These are phyloP conservation scores for Falco berigora DNA, from an alignment of 2,797 vertebrate genomes.

Conservation along the genomic window DNA sequence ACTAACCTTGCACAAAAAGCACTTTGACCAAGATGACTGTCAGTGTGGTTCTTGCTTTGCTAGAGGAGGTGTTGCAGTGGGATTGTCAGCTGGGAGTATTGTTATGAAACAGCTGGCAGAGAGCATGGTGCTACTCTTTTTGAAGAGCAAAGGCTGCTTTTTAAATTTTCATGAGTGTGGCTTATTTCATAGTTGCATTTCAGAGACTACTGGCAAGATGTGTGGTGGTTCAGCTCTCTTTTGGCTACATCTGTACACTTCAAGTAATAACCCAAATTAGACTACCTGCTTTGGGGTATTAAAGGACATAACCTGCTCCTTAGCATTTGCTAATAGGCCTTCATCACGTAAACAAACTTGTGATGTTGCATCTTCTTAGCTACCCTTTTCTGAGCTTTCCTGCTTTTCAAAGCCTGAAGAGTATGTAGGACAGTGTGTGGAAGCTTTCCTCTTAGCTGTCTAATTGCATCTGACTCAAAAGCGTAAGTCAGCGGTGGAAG, in stretches of 20 bases:
- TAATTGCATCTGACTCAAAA: conserved; percentile 26
- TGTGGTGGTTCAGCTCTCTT: conserved; percentile 1
- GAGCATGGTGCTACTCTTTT: background rate
- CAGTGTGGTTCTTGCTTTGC: background rate
- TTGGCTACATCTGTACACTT: background rate
- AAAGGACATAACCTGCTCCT: background rate
- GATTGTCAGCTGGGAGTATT: background rate
- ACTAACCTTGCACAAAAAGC: background rate
- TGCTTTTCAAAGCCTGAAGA: background rate
- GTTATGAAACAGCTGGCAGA: background rate
- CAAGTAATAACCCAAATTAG: background rate
- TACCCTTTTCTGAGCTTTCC: background rate
- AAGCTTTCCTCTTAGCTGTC: conserved; percentile 24
- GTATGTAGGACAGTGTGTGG: conserved; percentile 15
- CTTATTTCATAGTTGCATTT: background rate
- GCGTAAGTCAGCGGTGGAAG: background rate
- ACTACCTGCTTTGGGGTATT: background rate
- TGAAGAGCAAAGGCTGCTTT: background rate
- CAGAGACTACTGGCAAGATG: background rate
- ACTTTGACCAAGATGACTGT: background rate
- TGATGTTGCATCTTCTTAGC: background rate
- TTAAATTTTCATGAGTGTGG: background rate
- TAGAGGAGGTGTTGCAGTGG: background rate
- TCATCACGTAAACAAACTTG: background rate
- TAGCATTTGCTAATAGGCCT: background rate